Base-by-base conservation (phyloP, 2,888 invertebrate species). In the Hanleya hanleyi region DNA sequence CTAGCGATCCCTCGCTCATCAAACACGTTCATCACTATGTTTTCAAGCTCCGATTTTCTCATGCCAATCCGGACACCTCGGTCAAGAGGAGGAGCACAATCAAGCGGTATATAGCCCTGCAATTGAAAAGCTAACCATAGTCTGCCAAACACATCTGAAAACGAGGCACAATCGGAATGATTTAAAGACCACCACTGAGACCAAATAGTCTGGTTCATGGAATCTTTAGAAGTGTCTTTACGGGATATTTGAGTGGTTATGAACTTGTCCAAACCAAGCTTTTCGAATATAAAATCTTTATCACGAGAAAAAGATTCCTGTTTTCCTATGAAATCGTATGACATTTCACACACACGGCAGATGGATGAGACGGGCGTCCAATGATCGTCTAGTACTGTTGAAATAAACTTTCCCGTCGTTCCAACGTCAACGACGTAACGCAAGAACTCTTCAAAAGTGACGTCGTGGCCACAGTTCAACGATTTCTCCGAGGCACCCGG, bases 401-500 rank as follows among this genome's bases (percentile, higher is more conserved):
- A 1, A 33, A 3, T 37, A 2, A 12, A 18, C 3, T 37, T 64
- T 15, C 38, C 37, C 35, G 64, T 35, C 15, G 15, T 35, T 15
- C 73, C 76, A n/a, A 18, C 50, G 0, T 51, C 29, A 36, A 80
- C 41, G 6, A 81, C 77, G 36, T 64, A 64, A 3, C 26, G 5
- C n/a, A 64, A 35, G 36, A 83, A 84, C 62, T 84, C 83, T 26
- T 71, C 47, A 68, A 84, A 84, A 18, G 81, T 82, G 12, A 84
- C 76, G 66, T 84, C 83, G 68, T 75, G 62, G 26, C 82, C 83
- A 69, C 84, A 84, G 26, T 41, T 49, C 9, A 38, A 18, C 9
- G 77, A 74, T 1, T 32, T 1, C 0, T 15, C 9, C 1, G 71
- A 41, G 3, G 76, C 38, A 22, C 74, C 57, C 41, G 18, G 9